Evolutionary conservation across 2,888 invertebrate species (phyloP), one percentile per base, ranked within the genome.

Genomic region (Aethes cnicana): DNA sequence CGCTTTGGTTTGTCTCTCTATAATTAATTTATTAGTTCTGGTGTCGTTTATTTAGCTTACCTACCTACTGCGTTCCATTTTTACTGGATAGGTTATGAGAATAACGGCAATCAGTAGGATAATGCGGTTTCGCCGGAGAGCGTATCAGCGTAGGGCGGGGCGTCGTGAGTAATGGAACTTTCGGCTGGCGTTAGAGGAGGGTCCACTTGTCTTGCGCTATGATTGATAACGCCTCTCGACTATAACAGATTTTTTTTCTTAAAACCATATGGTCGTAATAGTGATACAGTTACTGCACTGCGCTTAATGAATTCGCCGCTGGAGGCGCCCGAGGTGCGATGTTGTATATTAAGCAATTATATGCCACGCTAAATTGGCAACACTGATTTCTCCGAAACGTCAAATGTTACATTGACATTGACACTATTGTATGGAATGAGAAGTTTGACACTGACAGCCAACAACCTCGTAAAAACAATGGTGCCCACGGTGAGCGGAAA

Each of bases 201-300:
- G 89, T 86, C 84, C 86, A 84, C 86, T 88, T 87, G 84, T 87
- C 87, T 86, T 86, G 80, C 74, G 66, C 73, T 84, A 87, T 89
- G 89, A 88, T 89, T 87, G 87, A 89, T 88, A 84, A 84, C 82
- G 74, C 70, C 74, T 69, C 70, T 68, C 69, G 62, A 66, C 35
- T 43, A 71, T 77, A 81, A 86, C 85, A 86, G 87, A 86, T 83
- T 83, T 70, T 66, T 69, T 66, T 72, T 39, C 12, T 25, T 39
- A 23, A 32, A 32, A 75, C 75, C 68, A 61, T 65, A 70, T 63
- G 58, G 59, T 63, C 71, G 61, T 70, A 68, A 63, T 64, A 62
- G 54, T 12, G 21, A 47, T 11, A 11, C 8, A 30, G 9, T 18
- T 20, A 8, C 17, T 8, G 12, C 17, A 20, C 14, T 4, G 30